phyloP scores from a whole-genome alignment of 2,888 invertebrate genomes.

The Acrocera orbiculus region DNA sequence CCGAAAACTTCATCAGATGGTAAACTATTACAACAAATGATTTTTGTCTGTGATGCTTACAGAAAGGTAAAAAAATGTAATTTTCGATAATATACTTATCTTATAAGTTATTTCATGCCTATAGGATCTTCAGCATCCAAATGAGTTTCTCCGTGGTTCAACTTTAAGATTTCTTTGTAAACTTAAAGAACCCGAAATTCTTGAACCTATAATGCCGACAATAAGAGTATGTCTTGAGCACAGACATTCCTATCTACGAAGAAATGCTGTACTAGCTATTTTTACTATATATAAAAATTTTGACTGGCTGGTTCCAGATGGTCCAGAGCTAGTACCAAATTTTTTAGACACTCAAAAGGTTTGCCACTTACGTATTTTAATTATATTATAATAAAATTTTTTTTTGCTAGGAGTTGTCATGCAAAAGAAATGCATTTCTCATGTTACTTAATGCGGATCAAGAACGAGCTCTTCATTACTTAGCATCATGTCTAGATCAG shows the following conservation, averaged over 20 bases:
- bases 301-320: slow-evolving; percentile 96
- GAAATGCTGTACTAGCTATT: slow-evolving; percentile 98
- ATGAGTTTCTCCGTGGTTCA: slow-evolving; percentile 97
- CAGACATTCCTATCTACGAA: slow-evolving; percentile 91
- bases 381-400: background rate
- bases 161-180: slow-evolving; percentile 91
- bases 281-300: slow-evolving; percentile 98
- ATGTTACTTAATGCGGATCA: slow-evolving; percentile 97
- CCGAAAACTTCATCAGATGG: slow-evolving; percentile 91
- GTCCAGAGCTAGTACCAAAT: slow-evolving; percentile 86
- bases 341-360: slow-evolving; percentile 85
- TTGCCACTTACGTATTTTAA: too few relatives aligned
- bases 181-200: slow-evolving; percentile 89
- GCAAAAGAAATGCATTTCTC: slow-evolving; percentile 95
- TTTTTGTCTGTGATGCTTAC: slow-evolving; percentile 98
- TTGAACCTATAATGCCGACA: slow-evolving; percentile 97
- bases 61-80: slow-evolving; percentile 55
- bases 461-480: slow-evolving; percentile 78
- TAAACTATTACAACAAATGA: slow-evolving; percentile 94
- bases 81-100: background rate
- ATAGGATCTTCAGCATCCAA: slow-evolving; percentile 94
- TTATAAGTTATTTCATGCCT: background rate
- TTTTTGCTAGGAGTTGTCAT: slow-evolving; percentile 85
- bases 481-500: slow-evolving; percentile 85
- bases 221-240: slow-evolving; percentile 90